Evolutionary conservation across 1,140 invertebrate genomes (phyloP).

Genomic region (Arctopsyche grandis): DNA sequence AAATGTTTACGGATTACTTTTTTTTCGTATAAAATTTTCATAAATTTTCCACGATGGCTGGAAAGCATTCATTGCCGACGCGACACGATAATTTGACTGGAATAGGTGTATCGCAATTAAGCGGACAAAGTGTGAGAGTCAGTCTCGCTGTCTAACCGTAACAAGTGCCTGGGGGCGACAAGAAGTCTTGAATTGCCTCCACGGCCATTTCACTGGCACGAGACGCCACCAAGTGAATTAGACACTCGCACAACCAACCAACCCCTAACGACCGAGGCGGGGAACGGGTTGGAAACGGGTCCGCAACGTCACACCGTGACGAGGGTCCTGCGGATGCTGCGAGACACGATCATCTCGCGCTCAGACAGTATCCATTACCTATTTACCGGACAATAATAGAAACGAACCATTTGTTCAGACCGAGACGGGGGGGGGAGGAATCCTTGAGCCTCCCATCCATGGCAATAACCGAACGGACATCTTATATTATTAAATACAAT

Average conservation of each 20-base stretch:
- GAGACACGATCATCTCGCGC: slow-evolving; percentile 26
- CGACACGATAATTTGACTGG: too few relatives aligned
- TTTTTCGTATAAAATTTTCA: too few relatives aligned
- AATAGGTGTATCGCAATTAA: too few relatives aligned
- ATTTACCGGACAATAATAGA: slow-evolving; percentile 10
- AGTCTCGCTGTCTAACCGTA: too few relatives aligned
- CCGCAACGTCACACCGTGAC: slow-evolving; percentile 1
- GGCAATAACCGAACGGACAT: too few relatives aligned
- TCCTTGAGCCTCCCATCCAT: too few relatives aligned
- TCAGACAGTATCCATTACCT: slow-evolving; percentile 10
- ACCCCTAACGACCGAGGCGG: not conserved
- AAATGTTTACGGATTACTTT: too few relatives aligned
- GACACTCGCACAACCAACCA: not conserved
- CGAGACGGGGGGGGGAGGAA: too few relatives aligned
- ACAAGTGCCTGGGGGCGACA: too few relatives aligned
- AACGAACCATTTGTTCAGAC: not conserved
- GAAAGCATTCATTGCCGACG: too few relatives aligned
- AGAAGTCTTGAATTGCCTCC: slow-evolving; percentile 4
- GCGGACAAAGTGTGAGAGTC: too few relatives aligned
- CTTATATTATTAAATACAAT: slow-evolving; percentile 8
- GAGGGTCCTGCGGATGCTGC: slow-evolving; percentile 17
- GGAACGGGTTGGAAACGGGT: not conserved
- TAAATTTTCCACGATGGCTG: too few relatives aligned
- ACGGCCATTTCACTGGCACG: not conserved
- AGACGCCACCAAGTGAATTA: slow-evolving; percentile 22